Evolutionary conservation across 2,888 invertebrate species (phyloP).

Genomic region (Aleiodes leptofemur): DNA sequence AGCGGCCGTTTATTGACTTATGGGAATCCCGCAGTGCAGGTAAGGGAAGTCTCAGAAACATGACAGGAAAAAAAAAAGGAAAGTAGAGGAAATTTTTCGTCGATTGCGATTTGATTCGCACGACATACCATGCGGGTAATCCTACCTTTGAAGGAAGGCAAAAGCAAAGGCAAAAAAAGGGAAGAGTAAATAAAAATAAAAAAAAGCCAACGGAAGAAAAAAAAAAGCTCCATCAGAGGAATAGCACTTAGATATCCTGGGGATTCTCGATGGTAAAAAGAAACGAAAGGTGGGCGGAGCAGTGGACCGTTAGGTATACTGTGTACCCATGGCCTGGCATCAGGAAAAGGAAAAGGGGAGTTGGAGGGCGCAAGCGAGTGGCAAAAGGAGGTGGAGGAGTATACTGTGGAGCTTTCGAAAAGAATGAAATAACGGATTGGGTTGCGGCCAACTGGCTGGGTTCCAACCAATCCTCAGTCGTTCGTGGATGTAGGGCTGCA

Average conservation of each 20-base stretch:
- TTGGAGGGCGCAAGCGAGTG: conserved; percentile 46
- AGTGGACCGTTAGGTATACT: conserved; percentile 45
- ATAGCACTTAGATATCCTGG: not conserved
- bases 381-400: conserved; percentile 56
- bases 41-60: not conserved
- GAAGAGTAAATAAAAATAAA: too few relatives aligned
- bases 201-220: too few relatives aligned
- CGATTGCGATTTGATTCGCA: too few relatives aligned
- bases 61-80: too few relatives aligned
- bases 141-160: too few relatives aligned
- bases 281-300: conserved; percentile 52
- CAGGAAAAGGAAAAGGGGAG: conserved; percentile 47
- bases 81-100: too few relatives aligned
- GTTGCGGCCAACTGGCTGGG: conserved; percentile 73
- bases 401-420: conserved; percentile 68
- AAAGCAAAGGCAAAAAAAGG: too few relatives aligned
- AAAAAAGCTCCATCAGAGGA: too few relatives aligned
- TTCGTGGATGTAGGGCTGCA: conserved; percentile 61
- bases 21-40: conserved; percentile 22
- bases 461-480: conserved; percentile 74
- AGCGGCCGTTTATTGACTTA: conserved; percentile 11
- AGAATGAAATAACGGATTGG: conserved; percentile 75
- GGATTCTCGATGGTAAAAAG: conserved; percentile 44
- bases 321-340: conserved; percentile 20
- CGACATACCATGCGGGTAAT: too few relatives aligned